Evolutionary conservation across 2,113 vertebrate species (phyloP).

Genomic region (Pantherophis guttatus): DNA sequence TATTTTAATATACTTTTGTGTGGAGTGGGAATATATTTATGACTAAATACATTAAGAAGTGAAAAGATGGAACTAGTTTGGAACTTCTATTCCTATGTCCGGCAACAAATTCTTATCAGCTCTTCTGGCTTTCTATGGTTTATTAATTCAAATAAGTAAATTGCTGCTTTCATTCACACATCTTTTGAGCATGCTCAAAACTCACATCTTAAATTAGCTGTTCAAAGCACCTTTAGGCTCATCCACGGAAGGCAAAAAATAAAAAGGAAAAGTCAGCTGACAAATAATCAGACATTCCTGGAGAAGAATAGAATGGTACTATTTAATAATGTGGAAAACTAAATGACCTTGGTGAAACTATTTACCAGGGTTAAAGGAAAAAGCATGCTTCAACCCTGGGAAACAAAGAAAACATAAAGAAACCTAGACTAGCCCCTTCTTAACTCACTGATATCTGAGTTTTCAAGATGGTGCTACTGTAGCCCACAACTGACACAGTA

Average conservation of each 20-base stretch:
- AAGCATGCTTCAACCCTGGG: not conserved
- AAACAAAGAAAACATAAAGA: not conserved
- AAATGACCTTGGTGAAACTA: not conserved
- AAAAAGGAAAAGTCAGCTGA: not conserved
- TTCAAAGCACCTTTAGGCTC: not conserved
- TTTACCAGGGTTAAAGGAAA: not conserved
- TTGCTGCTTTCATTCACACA: not conserved
- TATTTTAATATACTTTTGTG: not conserved
- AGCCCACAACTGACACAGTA: not conserved
- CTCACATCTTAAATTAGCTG: not conserved
- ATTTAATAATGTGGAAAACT: not conserved
- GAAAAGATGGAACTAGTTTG: not conserved
- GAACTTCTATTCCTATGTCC: not conserved
- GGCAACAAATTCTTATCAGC: not conserved
- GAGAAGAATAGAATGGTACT: not conserved
- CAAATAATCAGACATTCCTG: not conserved
- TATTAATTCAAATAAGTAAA: not conserved
- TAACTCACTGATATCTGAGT: not conserved
- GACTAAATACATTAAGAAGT: not conserved
- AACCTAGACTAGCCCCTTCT: not conserved
- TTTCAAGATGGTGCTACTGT: not conserved
- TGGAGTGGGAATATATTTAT: not conserved
- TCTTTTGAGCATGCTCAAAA: not conserved
- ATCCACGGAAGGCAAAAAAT: not conserved
- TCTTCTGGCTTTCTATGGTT: not conserved